Evolutionary conservation across 2,113 vertebrate species (phyloP), one percentile per base, ranked within the genome.

Genomic region (Lathamus discolor): DNA sequence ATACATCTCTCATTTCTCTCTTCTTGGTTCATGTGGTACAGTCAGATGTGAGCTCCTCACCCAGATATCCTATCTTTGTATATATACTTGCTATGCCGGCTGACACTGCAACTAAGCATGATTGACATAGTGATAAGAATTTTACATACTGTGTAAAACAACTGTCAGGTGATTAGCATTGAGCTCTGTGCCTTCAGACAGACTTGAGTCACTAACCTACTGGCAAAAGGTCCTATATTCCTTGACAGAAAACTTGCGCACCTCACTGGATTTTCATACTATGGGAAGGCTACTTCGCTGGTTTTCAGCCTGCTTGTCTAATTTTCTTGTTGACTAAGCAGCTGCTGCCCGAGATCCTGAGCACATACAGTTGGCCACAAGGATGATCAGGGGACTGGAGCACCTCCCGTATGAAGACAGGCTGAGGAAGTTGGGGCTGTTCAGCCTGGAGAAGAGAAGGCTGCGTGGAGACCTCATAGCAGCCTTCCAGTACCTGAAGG

Each of bases 91-190:
- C 68, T 83, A 44, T 27, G 55, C 57, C 9, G 19, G 57, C 49
- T 95, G 93, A 92, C 86, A 88, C 61, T 55, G 48, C 49, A 81
- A 70, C 83, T 72, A 75, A 90, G 85, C 25, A 39, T 88, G 95
- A 95, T 3, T 97, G 93, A 94, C 90, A 73, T 0, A 57, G 68
- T 20, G 31, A 14, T 57, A 81, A 82, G 51, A 81, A 57, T 83
- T 94, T 92, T 54, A 70, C 84, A 83, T 74, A 49, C 29, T 74
- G 55, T 48, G 27, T 84, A 70, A 82, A 90, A 96, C 69, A 92
- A 66, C 80, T 79, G 83, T 90, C 93, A 93, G 77, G 73, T 82
- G 79, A 93, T 63, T 73, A 83, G 25, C 52, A 69, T 7, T 48
- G 64, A 83, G 74, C 80, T 88, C 66, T 49, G 39, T 37, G 39